Conservation (phyloP, 2,888 invertebrate species). For the Rhagium mordax region DNA sequence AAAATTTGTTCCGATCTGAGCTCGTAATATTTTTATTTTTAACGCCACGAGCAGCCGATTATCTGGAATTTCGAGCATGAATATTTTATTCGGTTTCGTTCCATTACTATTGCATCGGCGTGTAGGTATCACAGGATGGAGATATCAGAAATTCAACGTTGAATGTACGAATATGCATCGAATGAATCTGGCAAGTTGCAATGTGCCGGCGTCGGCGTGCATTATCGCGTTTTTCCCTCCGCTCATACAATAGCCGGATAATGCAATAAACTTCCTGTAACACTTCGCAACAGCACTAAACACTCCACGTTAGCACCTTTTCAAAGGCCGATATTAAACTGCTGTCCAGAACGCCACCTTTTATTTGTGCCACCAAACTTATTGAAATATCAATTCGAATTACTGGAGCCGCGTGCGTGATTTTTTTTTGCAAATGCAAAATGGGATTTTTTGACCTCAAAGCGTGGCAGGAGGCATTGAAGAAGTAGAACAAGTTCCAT, state of each 20-base stretch:
- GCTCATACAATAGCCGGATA: background rate
- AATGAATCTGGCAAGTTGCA: background rate
- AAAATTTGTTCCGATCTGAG: no score
- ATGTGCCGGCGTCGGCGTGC: slow-evolving; percentile 3
- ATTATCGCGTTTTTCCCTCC: slow-evolving; percentile 11
- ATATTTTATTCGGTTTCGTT: background rate
- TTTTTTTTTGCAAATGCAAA: background rate
- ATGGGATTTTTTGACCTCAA: background rate
- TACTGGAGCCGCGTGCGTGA: no score
- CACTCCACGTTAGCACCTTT: background rate
- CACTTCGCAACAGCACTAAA: slow-evolving; percentile 9
- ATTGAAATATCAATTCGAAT: no score
- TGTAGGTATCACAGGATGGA: background rate
- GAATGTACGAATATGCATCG: slow-evolving; percentile 12
- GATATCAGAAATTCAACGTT: background rate
- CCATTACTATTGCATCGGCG: background rate
- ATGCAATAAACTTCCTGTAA: slow-evolving; percentile 22
- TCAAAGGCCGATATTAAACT: slow-evolving; percentile 14
- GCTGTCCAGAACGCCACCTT: background rate
- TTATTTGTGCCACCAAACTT: background rate
- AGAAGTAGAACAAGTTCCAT: background rate
- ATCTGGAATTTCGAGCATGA: background rate
- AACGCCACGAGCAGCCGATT: no score
- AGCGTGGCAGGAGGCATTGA: background rate
- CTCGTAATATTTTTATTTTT: no score